Base-by-base conservation (phyloP, 2,113 vertebrate species). In the Aegotheles bennettii region DNA sequence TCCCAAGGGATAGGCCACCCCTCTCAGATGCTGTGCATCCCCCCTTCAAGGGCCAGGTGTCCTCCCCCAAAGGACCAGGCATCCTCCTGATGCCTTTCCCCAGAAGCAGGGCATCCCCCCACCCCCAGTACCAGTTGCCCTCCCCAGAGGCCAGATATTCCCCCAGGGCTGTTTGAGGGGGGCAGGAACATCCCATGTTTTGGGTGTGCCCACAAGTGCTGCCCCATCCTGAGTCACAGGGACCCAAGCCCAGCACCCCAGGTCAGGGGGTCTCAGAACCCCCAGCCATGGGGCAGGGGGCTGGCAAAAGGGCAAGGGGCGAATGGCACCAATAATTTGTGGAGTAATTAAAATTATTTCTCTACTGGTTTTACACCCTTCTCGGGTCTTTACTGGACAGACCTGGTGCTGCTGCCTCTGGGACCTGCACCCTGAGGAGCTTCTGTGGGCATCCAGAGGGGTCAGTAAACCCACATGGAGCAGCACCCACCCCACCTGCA, bases 51-150 rank as follows among this genome's bases (percentile, higher is more conserved):
- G 43, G 17, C 23, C 19, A 8, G 5, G 1, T 42, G 18, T 26
- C 25, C 21, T 57, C 23, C 17, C 26, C 2, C 14, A 65, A 48
- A 69, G 42, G 28, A 57, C 8, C 4, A 48, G 26, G 18, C 36
- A 33, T 54, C 9, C 8, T 23, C 6, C 5, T 1, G 3, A 23
- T 26, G 5, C 9, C 11, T 57, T 57, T 78, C 2, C 1, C 0
- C n/a, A 50, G 45, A 3, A 60, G 26, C 14, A 43, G 20, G 9
- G 11, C 56, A 24, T 42, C 6, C 36, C 54, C 29, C 15, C 6
- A 74, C 1, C 3, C 18, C 4, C 43, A 15, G 33, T 16, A 8
- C 5, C 10, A 1, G 4, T 16, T 33, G 47, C 10, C 14, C 11
- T 64, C 17, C 24, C 15, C 29, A 51, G 24, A 48, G 53, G 15